phyloP scores from a whole-genome alignment of 2,888 invertebrate genomes.

The Piscicola geometra region DNA sequence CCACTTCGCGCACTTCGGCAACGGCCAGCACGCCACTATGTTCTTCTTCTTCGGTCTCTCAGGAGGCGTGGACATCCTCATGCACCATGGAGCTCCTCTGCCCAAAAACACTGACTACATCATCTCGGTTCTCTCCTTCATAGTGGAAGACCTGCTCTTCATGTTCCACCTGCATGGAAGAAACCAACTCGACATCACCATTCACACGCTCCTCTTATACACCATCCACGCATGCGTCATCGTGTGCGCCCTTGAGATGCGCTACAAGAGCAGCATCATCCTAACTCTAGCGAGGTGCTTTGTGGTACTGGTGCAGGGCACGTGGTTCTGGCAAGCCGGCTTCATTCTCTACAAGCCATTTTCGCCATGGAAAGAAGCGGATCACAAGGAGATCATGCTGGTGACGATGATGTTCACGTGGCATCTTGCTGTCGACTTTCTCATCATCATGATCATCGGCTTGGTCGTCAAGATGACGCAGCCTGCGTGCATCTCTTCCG shows the following conservation, averaged over 20 bases:
- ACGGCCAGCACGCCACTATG: slow-evolving; percentile 60
- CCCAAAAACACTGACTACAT: slow-evolving; percentile 57
- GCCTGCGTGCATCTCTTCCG: slow-evolving; percentile 2
- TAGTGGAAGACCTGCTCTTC: slow-evolving; percentile 58
- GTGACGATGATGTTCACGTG: slow-evolving; percentile 55
- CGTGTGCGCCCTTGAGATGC: slow-evolving; percentile 54
- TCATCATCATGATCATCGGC: slow-evolving; percentile 48
- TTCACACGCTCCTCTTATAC: slow-evolving; percentile 58
- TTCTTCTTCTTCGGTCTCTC: slow-evolving; percentile 58
- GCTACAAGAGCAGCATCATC: slow-evolving; percentile 51
- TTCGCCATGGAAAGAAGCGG: slow-evolving; percentile 51
- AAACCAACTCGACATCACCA: slow-evolving; percentile 50
- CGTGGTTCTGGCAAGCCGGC: slow-evolving; percentile 60
- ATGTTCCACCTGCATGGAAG: slow-evolving; percentile 59
- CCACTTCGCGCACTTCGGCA: slow-evolving; percentile 53
- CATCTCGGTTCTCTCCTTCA: slow-evolving; percentile 54
- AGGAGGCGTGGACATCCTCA: slow-evolving; percentile 55
- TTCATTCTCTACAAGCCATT: slow-evolving; percentile 59
- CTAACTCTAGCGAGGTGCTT: slow-evolving; percentile 54
- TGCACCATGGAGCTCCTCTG: slow-evolving; percentile 50
- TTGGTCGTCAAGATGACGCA: slow-evolving; percentile 43
- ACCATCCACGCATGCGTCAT: slow-evolving; percentile 52
- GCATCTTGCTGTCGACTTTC: slow-evolving; percentile 49
- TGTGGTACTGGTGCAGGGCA: slow-evolving; percentile 59
- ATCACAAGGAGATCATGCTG: slow-evolving; percentile 57